Percentiles rank a stretch among this genome's conserved stretches.
These are phyloP conservation scores for Crotalus viridis DNA, from an alignment of 2,113 vertebrate genomes.

Conservation along the genomic window DNA sequence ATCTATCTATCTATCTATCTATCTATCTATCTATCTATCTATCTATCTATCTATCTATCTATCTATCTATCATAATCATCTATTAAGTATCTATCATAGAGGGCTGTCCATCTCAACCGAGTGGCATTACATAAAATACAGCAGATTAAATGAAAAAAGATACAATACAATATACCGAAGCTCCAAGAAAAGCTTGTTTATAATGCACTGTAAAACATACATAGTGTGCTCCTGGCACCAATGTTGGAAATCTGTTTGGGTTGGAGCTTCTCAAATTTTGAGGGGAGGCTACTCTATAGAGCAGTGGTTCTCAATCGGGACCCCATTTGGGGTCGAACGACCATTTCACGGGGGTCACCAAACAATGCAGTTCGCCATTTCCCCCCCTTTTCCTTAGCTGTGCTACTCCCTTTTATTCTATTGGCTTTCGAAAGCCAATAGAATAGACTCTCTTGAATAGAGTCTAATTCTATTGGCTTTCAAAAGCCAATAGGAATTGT, in stretches of 20 bases:
- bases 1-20: not conserved
- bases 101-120: not conserved
- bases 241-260: not conserved
- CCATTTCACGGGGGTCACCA: too few species aligned
- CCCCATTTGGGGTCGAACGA: too few species aligned
- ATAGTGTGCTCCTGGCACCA: not conserved
- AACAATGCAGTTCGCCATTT: too few species aligned
- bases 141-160: not conserved
- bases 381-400: too few species aligned
- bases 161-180: not conserved
- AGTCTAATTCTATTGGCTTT: too few species aligned
- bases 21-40: not conserved
- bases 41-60: not conserved
- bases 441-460: too few species aligned
- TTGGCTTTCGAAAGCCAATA: too few species aligned
- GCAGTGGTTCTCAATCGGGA: too few species aligned
- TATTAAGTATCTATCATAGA: not conserved
- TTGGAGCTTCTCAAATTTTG: not conserved
- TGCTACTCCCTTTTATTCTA: too few species aligned
- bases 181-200: not conserved
- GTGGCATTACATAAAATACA: not conserved
- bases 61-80: too few species aligned
- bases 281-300: not conserved
- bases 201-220: not conserved
- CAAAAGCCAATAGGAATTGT: too few species aligned